Base-by-base conservation (phyloP, 2,797 vertebrate genomes). In the Sardinella longiceps region DNA sequence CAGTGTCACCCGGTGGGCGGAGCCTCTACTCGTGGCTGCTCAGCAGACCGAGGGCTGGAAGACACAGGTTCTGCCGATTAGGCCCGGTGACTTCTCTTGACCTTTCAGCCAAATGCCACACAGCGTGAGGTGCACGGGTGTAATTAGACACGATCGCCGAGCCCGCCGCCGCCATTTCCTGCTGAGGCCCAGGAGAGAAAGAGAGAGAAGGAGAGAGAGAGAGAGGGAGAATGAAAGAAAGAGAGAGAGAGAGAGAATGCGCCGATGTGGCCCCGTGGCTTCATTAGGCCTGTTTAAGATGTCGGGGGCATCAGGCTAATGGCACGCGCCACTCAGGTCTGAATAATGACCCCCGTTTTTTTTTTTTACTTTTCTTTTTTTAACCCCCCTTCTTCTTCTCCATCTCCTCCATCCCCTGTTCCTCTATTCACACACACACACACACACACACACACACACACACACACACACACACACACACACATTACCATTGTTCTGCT, bases 51-150 rank as follows among this genome's bases (percentile, higher is more conserved):
- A 84, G 87, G 87, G 82, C 88, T 84, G 83, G 80, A 66, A 91
- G 90, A 74, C 89, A 88, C 92, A 92, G 91, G 92, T 93, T 94
- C 90, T 60, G 82, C 84, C 86, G 90, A 93, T 94, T 89, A 93
- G 89, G 91, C 88, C 88, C 80, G 84, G 88, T 92, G 90, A 93
- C 91, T 95, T 94, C 92, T 93, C 93, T 93, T 93, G 94, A 95
- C 94, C 95, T 95, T 95, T 94, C 53, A 77, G 87, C 90, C 90
- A 93, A 95, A 95, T 93, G 93, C 87, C 94, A 93, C 74, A 80
- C 86, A 83, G 92, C 94, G 92, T 92, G 92, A 95, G 93, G 90
- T 90, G 90, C 87, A 88, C 90, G 83, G 84, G 83, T 88, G 80
- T 93, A 93, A 95, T 95, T 94, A 93, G 90, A 92, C 87, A 84